A percentile compares a stretch with the other conserved stretches of the same genome.
These are phyloP conservation scores for Calidris pygmaea DNA, from an alignment of 2,113 vertebrate species.

Conservation along the genomic window DNA sequence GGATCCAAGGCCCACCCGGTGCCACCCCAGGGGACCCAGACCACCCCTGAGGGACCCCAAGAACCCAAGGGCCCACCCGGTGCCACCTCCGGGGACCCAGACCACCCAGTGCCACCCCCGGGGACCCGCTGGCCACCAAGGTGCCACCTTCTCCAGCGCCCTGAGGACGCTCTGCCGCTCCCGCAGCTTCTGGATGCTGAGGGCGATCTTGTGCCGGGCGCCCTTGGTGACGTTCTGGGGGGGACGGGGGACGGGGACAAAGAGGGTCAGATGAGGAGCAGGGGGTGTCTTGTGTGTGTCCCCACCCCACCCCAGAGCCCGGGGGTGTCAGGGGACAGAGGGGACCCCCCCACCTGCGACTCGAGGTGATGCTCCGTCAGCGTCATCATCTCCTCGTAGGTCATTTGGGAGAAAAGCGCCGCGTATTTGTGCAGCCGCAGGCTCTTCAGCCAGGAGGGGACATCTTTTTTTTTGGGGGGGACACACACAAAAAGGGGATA, in stretches of 20 bases:
- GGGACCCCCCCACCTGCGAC: conserved; percentile 80
- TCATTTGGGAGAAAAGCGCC: conserved; percentile 93
- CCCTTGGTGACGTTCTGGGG: conserved; percentile 93
- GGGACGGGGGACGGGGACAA: neutral
- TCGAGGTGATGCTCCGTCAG: conserved; percentile 92
- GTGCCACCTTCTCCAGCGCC: conserved; percentile 90
- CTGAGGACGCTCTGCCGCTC: conserved; percentile 90
- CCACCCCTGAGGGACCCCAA: too few relatives aligned
- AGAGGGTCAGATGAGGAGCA: too few relatives aligned
- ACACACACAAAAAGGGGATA: too few relatives aligned
- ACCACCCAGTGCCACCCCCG: too few relatives aligned
- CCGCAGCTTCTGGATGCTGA: conserved; percentile 93
- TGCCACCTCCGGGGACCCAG: too few relatives aligned
- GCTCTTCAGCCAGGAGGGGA: conserved; percentile 93
- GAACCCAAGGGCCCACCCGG: too few relatives aligned
- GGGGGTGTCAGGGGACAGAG: too few relatives aligned
- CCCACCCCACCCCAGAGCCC: too few relatives aligned
- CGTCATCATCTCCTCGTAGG: conserved; percentile 95
- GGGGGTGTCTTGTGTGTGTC: too few relatives aligned
- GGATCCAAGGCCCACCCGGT: too few relatives aligned
- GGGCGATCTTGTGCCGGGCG: conserved; percentile 91
- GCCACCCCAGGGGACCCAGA: too few relatives aligned
- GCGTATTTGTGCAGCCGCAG: conserved; percentile 95
- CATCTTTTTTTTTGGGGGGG: conserved; percentile 79
- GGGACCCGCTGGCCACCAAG: too few relatives aligned